Evolutionary conservation across 2,888 invertebrate species (phyloP).

Genomic region (Limnephilus marmoratus): DNA sequence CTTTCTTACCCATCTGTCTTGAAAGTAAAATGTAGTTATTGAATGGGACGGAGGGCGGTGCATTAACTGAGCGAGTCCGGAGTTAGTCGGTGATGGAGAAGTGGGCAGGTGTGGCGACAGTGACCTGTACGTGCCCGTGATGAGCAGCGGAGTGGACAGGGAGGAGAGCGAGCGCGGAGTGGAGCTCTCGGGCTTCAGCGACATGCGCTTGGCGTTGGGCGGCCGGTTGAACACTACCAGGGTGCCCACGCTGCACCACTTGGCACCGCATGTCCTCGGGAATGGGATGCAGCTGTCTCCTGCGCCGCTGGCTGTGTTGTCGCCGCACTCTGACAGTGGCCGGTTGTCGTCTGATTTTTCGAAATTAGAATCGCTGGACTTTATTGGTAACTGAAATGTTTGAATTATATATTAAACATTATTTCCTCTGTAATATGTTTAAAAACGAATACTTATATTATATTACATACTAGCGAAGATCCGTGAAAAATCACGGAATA

Average conservation of each 20-base stretch:
- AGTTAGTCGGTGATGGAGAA: conserved; percentile 75
- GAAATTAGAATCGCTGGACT: conserved; percentile 76
- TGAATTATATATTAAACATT: background rate
- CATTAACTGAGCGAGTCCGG: conserved; percentile 75
- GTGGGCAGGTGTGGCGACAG: conserved; percentile 76
- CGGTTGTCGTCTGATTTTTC: conserved; percentile 74
- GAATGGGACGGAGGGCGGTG: conserved; percentile 78
- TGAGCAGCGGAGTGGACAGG: conserved; percentile 72
- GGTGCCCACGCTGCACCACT: conserved; percentile 92
- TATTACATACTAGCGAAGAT: background rate
- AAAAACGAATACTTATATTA: background rate
- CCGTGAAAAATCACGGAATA: no score
- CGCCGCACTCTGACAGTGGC: conserved; percentile 74
- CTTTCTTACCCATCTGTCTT: conserved; percentile 81
- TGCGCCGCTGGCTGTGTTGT: conserved; percentile 70
- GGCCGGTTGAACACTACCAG: conserved; percentile 92
- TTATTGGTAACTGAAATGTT: conserved; percentile 75
- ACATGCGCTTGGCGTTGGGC: conserved; percentile 82
- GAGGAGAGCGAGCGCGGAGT: conserved; percentile 82
- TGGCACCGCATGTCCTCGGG: conserved; percentile 94
- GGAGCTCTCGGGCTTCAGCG: conserved; percentile 84
- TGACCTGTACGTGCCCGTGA: conserved; percentile 72
- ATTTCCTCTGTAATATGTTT: background rate
- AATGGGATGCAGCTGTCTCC: conserved; percentile 93
- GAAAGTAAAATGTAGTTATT: conserved; percentile 88